A percentile compares a stretch with the other conserved stretches of the same genome.
Conservation (phyloP, 2,113 vertebrate species). For the Rhipidura dahli region DNA sequence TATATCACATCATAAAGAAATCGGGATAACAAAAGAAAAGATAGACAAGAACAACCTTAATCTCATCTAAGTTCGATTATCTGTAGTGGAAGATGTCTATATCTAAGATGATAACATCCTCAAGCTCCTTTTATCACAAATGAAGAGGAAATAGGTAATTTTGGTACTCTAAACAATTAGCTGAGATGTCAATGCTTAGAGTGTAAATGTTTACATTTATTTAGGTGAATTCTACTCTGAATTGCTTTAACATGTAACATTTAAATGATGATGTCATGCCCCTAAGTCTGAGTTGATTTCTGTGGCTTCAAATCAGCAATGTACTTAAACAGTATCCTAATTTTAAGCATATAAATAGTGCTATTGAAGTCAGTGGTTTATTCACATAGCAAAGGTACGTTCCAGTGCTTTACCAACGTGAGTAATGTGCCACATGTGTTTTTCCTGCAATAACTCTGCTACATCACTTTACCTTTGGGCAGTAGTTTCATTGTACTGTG, state of each 20-base stretch:
- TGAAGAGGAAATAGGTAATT: not conserved
- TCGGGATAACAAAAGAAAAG: not conserved
- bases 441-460: conserved; percentile 24
- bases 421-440: not conserved
- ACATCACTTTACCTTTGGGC: conserved; percentile 24
- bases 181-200: not conserved
- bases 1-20: not conserved
- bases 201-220: not conserved
- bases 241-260: not conserved
- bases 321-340: not conserved
- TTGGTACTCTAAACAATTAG: not conserved
- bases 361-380: not conserved
- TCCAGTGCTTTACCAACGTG: not conserved
- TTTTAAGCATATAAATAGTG: not conserved
- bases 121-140: not conserved
- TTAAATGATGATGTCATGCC: not conserved
- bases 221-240: not conserved
- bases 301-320: not conserved
- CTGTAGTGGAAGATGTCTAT: not conserved
- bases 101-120: not conserved
- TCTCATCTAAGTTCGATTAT: not conserved
- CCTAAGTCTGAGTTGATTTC: not conserved
- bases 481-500: not conserved
- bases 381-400: not conserved
- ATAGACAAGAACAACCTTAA: not conserved